Evolutionary conservation across 2,797 vertebrate species (phyloP).

Genomic region (Geotrypetes seraphini): DNA sequence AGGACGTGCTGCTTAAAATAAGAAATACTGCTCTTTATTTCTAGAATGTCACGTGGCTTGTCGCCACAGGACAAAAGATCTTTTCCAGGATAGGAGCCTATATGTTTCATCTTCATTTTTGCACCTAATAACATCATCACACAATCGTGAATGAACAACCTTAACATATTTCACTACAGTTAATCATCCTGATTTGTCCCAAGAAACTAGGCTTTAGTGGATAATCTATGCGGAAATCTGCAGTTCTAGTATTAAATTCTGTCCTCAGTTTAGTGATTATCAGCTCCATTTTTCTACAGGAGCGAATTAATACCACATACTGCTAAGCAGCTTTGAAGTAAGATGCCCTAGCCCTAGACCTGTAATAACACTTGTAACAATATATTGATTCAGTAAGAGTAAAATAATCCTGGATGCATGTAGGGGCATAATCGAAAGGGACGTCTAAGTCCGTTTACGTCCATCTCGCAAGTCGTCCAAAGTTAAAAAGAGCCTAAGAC

Average conservation of each 20-base stretch:
- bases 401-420: conserved; percentile 13
- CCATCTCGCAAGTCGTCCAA: too few relatives aligned
- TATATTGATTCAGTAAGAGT: conserved; percentile 26
- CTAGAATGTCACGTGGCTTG: not conserved
- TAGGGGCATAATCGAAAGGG: too few relatives aligned
- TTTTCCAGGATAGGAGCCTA: not conserved
- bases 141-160: conserved; percentile 18
- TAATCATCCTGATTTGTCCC: conserved; percentile 64
- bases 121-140: conserved; percentile 14
- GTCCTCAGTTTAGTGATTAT: conserved; percentile 68
- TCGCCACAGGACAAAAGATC: conserved; percentile 16
- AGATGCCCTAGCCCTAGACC: conserved; percentile 51
- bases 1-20: conserved; percentile 6
- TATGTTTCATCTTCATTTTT: conserved; percentile 1
- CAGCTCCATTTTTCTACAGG: conserved; percentile 68
- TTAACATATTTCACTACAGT: conserved; percentile 55
- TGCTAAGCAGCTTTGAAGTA: conserved; percentile 76
- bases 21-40: conserved; percentile 11
- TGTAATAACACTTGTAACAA: conserved; percentile 60
- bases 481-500: too few relatives aligned
- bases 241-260: conserved; percentile 68
- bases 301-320: conserved; percentile 75
- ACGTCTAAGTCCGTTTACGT: too few relatives aligned
- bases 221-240: conserved; percentile 78
- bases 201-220: conserved; percentile 65